Evolutionary conservation across 2,797 vertebrate species (phyloP), one percentile per base, ranked within the genome.

Genomic region (Cyprinella venusta): DNA sequence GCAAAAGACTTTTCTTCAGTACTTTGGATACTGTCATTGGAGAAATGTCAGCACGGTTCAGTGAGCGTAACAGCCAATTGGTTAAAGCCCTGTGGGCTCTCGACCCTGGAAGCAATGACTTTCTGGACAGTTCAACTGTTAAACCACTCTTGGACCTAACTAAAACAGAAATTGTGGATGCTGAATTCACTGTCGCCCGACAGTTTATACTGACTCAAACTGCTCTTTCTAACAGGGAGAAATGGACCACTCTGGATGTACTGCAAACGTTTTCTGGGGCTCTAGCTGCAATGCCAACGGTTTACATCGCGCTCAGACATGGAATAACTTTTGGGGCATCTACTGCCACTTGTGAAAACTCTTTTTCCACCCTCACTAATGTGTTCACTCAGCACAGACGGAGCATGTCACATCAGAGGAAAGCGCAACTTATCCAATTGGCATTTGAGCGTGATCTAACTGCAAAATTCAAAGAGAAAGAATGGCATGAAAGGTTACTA

Each of bases 1-100:
- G 16, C 64, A 65, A 65, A 19, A 36, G 7, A 65, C 64, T 65
- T 65, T 65, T 65, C 64, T 65, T 65, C 64, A 65, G 33, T 36
- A 36, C 5, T 36, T 1, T 21, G n/a, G n/a, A n/a, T n/a, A n/a
- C n/a, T n/a, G n/a, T n/a, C 33, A 36, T 36, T 36, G 33, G 33
- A 5, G 33, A 36, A 36, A 36, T 5, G 33, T 36, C 33, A 36
- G 33, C 33, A 36, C 0, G 4, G 33, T 36, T 36, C 33, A 5
- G 33, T 36, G 5, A 36, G 33, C 5, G 4, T 36, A 36, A 36
- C 33, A 36, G 33, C 33, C 33, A 36, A 36, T 36, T 36, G 5
- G 33, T 36, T 5, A 36, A 36, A 36, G 33, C 33, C 4, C 33
- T 36, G 33, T 36, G 65, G 21, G 36, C 18, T 38, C 36, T 68